Evolutionary conservation across 1,140 invertebrate species (phyloP).

Genomic region (Plodia interpunctella): DNA sequence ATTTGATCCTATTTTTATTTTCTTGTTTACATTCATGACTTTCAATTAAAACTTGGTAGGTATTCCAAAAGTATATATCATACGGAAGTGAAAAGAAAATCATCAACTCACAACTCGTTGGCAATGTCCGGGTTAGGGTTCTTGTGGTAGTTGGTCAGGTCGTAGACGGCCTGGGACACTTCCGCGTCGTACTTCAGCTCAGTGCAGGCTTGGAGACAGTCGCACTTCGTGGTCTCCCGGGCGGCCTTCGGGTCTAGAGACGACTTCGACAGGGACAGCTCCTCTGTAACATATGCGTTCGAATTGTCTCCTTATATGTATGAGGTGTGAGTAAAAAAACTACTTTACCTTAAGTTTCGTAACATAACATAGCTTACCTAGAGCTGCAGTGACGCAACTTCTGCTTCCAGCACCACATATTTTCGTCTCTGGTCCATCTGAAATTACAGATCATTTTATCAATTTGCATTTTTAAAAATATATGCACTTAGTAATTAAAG

Average conservation of each 20-base stretch:
- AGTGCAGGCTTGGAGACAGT: conserved; percentile 80
- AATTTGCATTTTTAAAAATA: too few species aligned
- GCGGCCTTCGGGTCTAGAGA: conserved; percentile 17
- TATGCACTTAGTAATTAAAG: too few species aligned
- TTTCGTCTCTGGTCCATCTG: conserved; percentile 56
- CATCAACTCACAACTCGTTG: conserved; percentile 16
- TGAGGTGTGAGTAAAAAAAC: too few species aligned
- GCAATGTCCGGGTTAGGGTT: conserved; percentile 22
- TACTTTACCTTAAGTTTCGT: too few species aligned
- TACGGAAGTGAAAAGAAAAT: too few species aligned
- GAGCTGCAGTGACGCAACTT: conserved; percentile 55
- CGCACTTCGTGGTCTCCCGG: conserved; percentile 47
- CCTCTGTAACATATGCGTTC: conserved; percentile 39
- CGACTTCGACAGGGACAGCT: conserved; percentile 34
- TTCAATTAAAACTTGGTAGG: too few species aligned
- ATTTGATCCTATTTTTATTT: too few species aligned
- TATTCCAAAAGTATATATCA: too few species aligned
- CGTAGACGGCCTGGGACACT: conserved; percentile 78
- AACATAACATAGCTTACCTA: conserved; percentile 44
- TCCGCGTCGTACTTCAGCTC: conserved; percentile 79
- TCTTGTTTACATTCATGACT: too few species aligned
- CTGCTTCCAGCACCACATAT: conserved; percentile 64
- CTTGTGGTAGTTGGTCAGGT: conserved; percentile 39
- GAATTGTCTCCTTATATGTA: too few species aligned
- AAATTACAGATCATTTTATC: conserved; percentile 23